A percentile compares a stretch with the other conserved stretches of the same genome.
Conservation (phyloP, 1,140 invertebrate genomes). For the Zaprionus tsacasi region DNA sequence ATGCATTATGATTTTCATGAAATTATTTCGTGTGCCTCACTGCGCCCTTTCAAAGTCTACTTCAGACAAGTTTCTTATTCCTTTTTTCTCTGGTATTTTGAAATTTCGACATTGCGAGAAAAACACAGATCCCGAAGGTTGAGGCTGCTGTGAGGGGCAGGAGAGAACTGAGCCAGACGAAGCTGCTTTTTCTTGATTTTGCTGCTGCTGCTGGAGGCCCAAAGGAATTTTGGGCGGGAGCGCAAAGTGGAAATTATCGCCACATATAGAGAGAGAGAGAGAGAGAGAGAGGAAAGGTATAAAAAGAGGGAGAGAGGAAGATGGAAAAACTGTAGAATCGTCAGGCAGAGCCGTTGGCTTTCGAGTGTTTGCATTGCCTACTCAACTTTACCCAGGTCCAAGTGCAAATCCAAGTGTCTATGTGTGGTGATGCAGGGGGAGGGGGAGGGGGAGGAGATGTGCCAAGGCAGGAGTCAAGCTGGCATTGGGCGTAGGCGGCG, state of each 20-base stretch:
- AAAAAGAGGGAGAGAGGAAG: background rate
- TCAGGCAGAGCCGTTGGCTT: constrained; percentile 46
- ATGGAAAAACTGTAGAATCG: constrained; percentile 20
- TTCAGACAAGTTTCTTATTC: constrained; percentile 31
- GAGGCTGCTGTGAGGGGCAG: background rate
- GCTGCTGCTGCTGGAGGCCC: constrained; percentile 29
- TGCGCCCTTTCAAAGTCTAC: constrained; percentile 56
- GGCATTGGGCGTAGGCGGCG: constrained; percentile 41
- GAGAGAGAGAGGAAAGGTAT: too few relatives aligned
- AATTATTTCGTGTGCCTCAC: constrained; percentile 66
- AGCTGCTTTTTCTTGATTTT: constrained; percentile 51
- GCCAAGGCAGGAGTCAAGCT: background rate
- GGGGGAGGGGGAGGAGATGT: background rate
- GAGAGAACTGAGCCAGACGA: constrained; percentile 34
- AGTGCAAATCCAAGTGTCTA: constrained; percentile 62
- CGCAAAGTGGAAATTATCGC: constrained; percentile 77
- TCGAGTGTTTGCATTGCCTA: constrained; percentile 74
- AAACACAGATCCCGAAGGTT: constrained; percentile 31
- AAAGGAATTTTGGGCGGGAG: constrained; percentile 48
- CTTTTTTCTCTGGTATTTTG: constrained; percentile 19
- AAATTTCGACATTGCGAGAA: constrained; percentile 24
- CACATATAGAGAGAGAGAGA: constrained; percentile 23
- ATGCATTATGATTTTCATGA: constrained; percentile 58
- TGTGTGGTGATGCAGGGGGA: constrained; percentile 12
- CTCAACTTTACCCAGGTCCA: constrained; percentile 60